A percentile compares a stretch with the other conserved stretches of the same genome.
Conservation (phyloP, 2,113 vertebrate genomes). For the Zonotrichia leucophrys region DNA sequence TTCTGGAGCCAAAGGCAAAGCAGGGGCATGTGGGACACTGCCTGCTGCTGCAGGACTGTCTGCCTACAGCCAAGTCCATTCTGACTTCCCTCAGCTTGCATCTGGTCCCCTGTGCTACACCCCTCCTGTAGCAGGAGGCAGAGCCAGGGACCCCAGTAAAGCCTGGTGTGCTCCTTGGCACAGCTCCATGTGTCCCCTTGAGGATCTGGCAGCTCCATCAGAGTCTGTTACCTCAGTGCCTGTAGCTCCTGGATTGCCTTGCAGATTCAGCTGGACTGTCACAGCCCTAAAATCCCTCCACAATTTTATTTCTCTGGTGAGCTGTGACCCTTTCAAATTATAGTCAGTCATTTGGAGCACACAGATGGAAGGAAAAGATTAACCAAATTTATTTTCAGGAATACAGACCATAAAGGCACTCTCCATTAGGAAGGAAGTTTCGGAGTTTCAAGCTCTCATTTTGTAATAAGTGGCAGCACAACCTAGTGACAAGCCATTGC, state of each 20-base stretch:
- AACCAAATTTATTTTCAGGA: not conserved
- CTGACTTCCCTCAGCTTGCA: not conserved
- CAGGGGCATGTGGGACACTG: not conserved
- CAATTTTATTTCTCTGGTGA: not conserved
- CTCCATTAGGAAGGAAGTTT: not conserved
- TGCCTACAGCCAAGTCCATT: not conserved
- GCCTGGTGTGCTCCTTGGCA: not conserved
- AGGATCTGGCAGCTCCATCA: not conserved
- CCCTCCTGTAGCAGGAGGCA: not conserved
- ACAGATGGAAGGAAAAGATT: constrained; percentile 26
- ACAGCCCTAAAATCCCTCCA: not conserved
- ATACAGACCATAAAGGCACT: not conserved
- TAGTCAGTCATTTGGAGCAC: not conserved
- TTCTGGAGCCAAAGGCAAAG: not conserved
- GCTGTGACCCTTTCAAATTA: constrained; percentile 26
- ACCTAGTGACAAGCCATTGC: not conserved
- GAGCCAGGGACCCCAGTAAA: not conserved
- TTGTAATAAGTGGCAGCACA: not conserved
- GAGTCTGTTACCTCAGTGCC: not conserved
- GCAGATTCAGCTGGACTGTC: not conserved
- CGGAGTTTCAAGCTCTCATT: not conserved
- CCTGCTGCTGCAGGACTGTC: not conserved
- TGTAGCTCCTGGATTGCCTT: not conserved
- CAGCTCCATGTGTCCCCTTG: not conserved
- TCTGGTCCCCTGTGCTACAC: not conserved